Percentiles rank a stretch among this genome's conserved stretches.
These are phyloP conservation scores for Epistrophella euchroma DNA, from an alignment of 2,888 invertebrate genomes.

Conservation along the genomic window DNA sequence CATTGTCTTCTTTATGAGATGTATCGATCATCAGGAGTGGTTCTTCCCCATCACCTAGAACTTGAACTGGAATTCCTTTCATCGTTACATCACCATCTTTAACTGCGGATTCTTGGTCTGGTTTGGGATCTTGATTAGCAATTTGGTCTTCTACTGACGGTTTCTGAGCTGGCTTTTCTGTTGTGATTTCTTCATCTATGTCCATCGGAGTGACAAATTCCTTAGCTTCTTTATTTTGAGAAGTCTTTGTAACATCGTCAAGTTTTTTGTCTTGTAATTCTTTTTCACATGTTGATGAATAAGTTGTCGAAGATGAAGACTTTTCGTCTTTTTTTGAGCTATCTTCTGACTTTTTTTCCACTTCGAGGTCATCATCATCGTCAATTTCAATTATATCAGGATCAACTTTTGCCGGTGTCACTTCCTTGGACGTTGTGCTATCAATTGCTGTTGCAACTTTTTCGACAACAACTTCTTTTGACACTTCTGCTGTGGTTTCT, in stretches of 20 bases:
- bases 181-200: neutral
- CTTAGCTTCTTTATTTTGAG: neutral
- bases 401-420: neutral
- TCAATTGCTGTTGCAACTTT: neutral
- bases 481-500: neutral
- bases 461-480: neutral
- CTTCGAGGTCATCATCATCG: slow-evolving; percentile 24
- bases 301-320: neutral
- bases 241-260: neutral
- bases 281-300: neutral
- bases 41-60: slow-evolving; percentile 45
- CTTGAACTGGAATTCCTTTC: neutral
- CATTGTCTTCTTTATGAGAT: slow-evolving; percentile 56
- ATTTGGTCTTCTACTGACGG: neutral
- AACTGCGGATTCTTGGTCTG: neutral
- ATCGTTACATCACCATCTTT: neutral
- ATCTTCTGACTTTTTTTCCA: neutral
- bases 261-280: neutral
- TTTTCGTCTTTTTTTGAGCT: neutral
- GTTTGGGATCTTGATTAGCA: neutral
- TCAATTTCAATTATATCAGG: slow-evolving; percentile 42
- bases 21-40: slow-evolving; percentile 57
- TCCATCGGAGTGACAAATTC: neutral
- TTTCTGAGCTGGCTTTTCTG: neutral
- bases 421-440: neutral